Evolutionary conservation across 2,888 invertebrate species (phyloP).

Genomic region (Proisotoma minuta): DNA sequence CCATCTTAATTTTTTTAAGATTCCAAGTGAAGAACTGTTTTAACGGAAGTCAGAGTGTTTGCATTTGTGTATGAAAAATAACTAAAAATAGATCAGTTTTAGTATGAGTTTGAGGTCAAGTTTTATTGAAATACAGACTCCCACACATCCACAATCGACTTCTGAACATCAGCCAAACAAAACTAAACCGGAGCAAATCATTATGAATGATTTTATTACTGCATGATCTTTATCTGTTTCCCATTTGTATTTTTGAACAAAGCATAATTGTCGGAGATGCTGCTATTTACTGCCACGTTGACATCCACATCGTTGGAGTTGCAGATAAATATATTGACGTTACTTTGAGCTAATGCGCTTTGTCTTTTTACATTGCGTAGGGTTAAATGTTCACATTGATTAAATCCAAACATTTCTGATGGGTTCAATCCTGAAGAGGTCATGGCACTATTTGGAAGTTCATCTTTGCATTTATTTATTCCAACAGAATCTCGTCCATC

Average conservation of each 20-base stretch:
- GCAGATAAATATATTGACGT: not conserved
- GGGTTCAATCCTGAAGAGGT: no score
- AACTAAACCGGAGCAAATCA: not conserved
- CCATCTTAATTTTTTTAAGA: conserved; percentile 10
- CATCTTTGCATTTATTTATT: no score
- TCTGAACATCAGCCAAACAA: no score
- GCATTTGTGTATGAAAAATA: not conserved
- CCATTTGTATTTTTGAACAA: no score
- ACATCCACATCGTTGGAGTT: not conserved
- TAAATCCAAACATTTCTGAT: no score
- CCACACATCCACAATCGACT: no score
- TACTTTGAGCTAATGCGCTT: no score
- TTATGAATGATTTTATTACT: not conserved
- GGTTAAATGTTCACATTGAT: no score
- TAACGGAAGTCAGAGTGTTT: not conserved
- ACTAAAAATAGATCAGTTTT: not conserved
- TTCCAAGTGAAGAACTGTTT: not conserved
- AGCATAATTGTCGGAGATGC: not conserved
- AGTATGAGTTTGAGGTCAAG: not conserved
- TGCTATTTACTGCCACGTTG: not conserved
- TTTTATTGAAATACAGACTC: not conserved
- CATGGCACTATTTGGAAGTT: no score
- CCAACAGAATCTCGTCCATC: no score
- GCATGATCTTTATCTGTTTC: not conserved
- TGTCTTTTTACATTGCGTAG: no score